A percentile compares a stretch with the other conserved stretches of the same genome.
These are phyloP conservation scores for Leptinotarsa tumamoca DNA, from an alignment of 2,888 invertebrate species.

Conservation along the genomic window DNA sequence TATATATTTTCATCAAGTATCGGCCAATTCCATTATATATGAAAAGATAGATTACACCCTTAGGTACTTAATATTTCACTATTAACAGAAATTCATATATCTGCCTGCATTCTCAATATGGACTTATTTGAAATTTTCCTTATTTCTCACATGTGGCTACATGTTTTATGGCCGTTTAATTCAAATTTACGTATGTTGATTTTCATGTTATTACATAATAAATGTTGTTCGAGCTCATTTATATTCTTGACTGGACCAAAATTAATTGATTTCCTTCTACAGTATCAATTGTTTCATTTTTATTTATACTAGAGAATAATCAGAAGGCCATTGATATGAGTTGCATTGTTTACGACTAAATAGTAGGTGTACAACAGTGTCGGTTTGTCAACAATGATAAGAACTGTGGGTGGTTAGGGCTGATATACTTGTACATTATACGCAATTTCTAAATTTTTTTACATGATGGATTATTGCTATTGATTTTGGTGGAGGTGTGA, in stretches of 20 bases:
- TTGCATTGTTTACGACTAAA: neutral
- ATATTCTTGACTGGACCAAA: constrained; percentile 3
- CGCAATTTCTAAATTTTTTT: neutral
- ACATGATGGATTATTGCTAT: neutral
- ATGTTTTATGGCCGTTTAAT: neutral
- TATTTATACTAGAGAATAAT: constrained; percentile 24
- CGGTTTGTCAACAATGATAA: constrained; percentile 15
- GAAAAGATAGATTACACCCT: too few relatives aligned
- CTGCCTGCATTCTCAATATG: too few relatives aligned
- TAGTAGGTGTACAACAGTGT: neutral
- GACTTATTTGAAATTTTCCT: neutral
- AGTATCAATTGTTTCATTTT: constrained; percentile 17
- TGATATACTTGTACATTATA: neutral
- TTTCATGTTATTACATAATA: neutral
- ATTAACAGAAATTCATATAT: too few relatives aligned
- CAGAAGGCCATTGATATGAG: neutral
- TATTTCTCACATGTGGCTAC: neutral
- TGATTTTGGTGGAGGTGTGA: neutral
- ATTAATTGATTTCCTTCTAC: constrained; percentile 8
- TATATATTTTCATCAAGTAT: too few relatives aligned
- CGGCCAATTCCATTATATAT: too few relatives aligned
- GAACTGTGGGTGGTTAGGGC: neutral
- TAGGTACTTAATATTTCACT: too few relatives aligned
- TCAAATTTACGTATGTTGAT: neutral
- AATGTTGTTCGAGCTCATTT: neutral